Evolutionary conservation across 2,888 invertebrate genomes (phyloP).

Genomic region (Hirtodrosophila trivittata): DNA sequence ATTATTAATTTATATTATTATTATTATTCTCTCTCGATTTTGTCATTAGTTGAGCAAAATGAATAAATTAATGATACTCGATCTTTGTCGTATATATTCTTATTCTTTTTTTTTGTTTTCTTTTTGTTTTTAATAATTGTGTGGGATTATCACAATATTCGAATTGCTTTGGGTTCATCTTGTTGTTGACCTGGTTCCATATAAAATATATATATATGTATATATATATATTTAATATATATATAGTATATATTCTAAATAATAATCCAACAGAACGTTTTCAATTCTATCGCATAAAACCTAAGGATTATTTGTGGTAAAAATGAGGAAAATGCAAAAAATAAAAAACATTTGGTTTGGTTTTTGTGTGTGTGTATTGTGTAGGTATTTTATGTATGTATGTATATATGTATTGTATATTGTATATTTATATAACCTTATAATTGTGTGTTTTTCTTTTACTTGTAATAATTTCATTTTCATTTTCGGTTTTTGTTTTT

Average conservation of each 20-base stretch:
- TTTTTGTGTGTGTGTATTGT: slow-evolving; percentile 57
- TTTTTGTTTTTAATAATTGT: slow-evolving; percentile 35
- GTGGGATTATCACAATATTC: slow-evolving; percentile 68
- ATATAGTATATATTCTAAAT: too few relatives aligned
- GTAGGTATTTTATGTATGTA: slow-evolving; percentile 67
- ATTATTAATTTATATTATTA: slow-evolving; percentile 26
- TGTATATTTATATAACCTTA: slow-evolving; percentile 68
- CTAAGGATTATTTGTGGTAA: too few relatives aligned
- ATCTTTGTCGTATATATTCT: too few relatives aligned
- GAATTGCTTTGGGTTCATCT: slow-evolving; percentile 63
- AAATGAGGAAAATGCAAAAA: slow-evolving; percentile 25
- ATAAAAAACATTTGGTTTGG: slow-evolving; percentile 50
- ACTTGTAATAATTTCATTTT: slow-evolving; percentile 10
- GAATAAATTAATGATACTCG: slow-evolving; percentile 70
- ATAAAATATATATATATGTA: slow-evolving; percentile 45
- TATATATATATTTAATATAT: slow-evolving; percentile 3
- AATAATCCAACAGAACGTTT: too few relatives aligned
- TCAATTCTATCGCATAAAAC: too few relatives aligned
- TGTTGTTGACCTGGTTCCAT: slow-evolving; percentile 48
- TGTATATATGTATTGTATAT: slow-evolving; percentile 54
- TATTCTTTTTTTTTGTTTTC: slow-evolving; percentile 29
- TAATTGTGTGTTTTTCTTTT: slow-evolving; percentile 53
- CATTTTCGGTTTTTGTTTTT: slow-evolving; percentile 25
- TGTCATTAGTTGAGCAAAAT: slow-evolving; percentile 77
- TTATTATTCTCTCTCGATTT: slow-evolving; percentile 3